Evolutionary conservation across 2,113 vertebrate genomes (phyloP).

Genomic region (Varanus komodoensis): DNA sequence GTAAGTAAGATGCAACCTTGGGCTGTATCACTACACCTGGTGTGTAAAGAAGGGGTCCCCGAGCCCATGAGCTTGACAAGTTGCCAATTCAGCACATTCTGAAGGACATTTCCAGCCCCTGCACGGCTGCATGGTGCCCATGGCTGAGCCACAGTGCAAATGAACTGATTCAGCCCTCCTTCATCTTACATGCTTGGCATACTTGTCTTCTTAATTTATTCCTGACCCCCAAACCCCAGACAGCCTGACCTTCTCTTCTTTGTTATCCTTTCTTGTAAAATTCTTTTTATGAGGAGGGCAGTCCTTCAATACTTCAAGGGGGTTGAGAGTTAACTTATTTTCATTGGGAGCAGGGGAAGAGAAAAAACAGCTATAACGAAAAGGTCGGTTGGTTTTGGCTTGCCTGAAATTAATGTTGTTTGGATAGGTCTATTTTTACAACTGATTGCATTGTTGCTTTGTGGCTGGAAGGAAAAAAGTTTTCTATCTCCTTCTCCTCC

Average conservation of each 20-base stretch:
- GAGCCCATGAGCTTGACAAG: neutral
- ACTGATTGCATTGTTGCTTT: neutral
- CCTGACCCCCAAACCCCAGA: conserved; percentile 31
- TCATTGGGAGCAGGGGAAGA: neutral
- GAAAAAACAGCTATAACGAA: neutral
- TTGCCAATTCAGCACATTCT: no score
- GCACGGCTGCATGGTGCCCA: neutral
- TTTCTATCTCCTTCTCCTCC: neutral
- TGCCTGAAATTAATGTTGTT: conserved; percentile 22
- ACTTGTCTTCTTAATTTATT: neutral
- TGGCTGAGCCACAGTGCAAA: conserved; percentile 1
- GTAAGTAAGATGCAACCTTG: neutral
- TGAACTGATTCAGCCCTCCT: neutral
- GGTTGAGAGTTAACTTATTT: conserved; percentile 21
- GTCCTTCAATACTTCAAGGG: neutral
- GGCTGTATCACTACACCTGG: neutral
- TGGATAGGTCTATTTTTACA: conserved; percentile 16
- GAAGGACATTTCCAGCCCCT: neutral
- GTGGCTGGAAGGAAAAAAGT: conserved; percentile 20
- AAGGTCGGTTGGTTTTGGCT: neutral
- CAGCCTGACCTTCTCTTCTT: conserved; percentile 34
- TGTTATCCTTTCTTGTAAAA: conserved; percentile 38
- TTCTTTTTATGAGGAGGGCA: conserved; percentile 6
- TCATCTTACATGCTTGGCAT: neutral
- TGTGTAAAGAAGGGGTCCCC: neutral